Evolutionary conservation across 2,113 vertebrate genomes (phyloP), one percentile per base, ranked within the genome.

Genomic region (Nesoenas mayeri): DNA sequence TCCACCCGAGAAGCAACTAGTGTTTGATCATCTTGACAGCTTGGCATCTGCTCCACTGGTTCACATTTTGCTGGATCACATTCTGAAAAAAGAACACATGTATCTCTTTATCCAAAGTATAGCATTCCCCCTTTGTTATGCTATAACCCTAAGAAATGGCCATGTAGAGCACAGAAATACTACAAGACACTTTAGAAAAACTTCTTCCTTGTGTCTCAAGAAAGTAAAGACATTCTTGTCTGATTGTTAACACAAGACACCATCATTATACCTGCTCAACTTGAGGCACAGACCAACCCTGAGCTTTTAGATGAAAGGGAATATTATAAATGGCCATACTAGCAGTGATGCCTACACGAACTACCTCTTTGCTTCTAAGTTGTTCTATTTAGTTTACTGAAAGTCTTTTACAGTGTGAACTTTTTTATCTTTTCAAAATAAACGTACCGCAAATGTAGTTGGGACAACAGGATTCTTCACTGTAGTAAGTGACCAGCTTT

Each of bases 381-480:
- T 58, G 7, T 70, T 31, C 18, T 56, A 6, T 81, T 89, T 77
- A 6, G 5, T 71, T 89, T 56, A 57, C 10, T 60, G 12, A 79
- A 38, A 22, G 25, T 29, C 42, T 95, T 79, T 79, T 50, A 75
- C 28, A 38, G 15, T 16, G 14, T 54, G 15, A 44, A 40, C 5
- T 25, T 32, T 79, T 61, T 75, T 36, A 80, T 20, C 14, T 94
- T 66, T 92, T 79, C 31, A 36, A 70, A 85, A 54, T 67, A 69
- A 91, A 96, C 99, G 97, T 96, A 99, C 99, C 99, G 20, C 99
- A 99, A 60, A 89, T 86, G 1, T 98, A 98, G 85, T 95, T 96
- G 24, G 99, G 99, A 95, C 99, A 99, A 96, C 99, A 99, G 88
- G 99, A 99, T 87, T 99, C 98, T 61, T 98, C 98, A 93, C 93